Conservation (phyloP, 2,113 vertebrate species). For the Oplegnathus fasciatus region DNA sequence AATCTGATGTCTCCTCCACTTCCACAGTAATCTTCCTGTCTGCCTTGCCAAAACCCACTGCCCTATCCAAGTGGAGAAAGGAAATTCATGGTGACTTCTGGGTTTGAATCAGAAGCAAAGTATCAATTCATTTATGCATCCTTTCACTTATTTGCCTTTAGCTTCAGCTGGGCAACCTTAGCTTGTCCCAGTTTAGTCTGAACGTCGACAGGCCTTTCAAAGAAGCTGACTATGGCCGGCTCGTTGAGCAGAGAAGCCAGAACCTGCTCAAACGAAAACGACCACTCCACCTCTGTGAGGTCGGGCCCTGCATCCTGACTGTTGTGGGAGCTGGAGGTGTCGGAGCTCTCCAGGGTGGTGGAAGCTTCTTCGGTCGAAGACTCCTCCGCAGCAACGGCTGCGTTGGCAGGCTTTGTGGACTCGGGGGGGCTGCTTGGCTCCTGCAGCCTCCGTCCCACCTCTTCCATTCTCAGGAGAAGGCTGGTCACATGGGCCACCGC, state of each 20-base stretch:
- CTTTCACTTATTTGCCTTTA: conserved; percentile 78
- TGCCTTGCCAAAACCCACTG: neutral
- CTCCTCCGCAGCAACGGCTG: neutral
- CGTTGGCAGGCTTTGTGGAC: conserved; percentile 39
- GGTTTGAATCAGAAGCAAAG: conserved; percentile 38
- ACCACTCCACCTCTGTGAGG: conserved; percentile 88
- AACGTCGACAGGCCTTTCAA: conserved; percentile 90
- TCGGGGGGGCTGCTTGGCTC: conserved; percentile 65
- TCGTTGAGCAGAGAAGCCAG: conserved; percentile 96
- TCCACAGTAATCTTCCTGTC: neutral
- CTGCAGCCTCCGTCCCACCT: conserved; percentile 82
- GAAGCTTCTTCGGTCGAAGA: conserved; percentile 51
- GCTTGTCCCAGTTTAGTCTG: conserved; percentile 87
- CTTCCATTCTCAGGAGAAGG: conserved; percentile 87
- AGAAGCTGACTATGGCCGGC: conserved; percentile 92
- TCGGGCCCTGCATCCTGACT: conserved; percentile 51
- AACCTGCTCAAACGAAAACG: conserved; percentile 97
- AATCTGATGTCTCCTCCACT: conserved; percentile 19
- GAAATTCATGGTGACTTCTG: conserved; percentile 44
- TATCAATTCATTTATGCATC: neutral
- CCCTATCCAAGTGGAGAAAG: conserved; percentile 19
- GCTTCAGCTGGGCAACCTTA: conserved; percentile 88
- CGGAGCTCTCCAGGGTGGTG: conserved; percentile 49
- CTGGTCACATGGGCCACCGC: conserved; percentile 93
- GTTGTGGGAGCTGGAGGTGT: conserved; percentile 55